Percentiles rank a stretch among this genome's conserved stretches.
Conservation (phyloP, 2,797 vertebrate genomes). For the Buphagus erythrorhynchus region DNA sequence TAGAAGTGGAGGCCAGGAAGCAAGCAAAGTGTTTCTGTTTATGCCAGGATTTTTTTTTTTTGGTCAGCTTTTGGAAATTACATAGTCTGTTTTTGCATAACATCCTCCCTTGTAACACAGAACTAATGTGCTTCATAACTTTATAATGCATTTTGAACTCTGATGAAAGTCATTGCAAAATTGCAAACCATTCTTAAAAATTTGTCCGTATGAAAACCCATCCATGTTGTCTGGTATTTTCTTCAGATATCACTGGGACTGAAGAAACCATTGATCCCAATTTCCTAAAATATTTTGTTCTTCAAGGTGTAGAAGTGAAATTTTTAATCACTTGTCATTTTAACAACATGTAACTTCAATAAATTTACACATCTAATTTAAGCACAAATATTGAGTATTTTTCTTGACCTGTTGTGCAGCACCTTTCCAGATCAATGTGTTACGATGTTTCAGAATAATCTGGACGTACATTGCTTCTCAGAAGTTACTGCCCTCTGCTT, state of each 20-base stretch:
- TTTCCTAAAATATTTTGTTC: neutral
- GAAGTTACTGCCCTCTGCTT: neutral
- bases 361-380: neutral
- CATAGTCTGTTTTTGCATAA: neutral
- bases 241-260: neutral
- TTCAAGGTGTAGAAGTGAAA: neutral
- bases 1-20: neutral
- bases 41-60: neutral
- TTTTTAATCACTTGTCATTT: neutral
- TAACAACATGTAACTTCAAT: neutral
- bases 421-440: neutral
- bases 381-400: neutral
- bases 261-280: neutral
- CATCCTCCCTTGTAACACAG: neutral
- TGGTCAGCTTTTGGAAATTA: neutral
- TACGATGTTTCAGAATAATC: neutral
- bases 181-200: neutral
- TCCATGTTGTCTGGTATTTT: neutral
- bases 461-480: neutral
- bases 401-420: neutral
- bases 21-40: neutral
- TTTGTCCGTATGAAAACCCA: neutral
- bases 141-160: neutral
- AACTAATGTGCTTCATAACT: neutral
- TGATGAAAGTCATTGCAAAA: neutral